Evolutionary conservation across 1,140 invertebrate species (phyloP).

Genomic region (Drosophila lowei): DNA sequence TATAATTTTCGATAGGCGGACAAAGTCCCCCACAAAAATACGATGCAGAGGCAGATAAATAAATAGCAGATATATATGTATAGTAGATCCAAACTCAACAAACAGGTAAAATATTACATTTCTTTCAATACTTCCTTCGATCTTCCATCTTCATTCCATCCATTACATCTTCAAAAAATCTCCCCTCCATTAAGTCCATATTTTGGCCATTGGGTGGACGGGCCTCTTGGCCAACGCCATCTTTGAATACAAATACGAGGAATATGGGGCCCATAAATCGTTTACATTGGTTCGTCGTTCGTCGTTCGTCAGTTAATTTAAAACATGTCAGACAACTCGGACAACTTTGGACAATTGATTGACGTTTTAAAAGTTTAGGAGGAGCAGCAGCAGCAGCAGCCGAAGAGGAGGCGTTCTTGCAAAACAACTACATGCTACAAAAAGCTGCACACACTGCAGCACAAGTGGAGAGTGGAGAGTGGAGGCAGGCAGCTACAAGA

Average conservation of each 20-base stretch:
- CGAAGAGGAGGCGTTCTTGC: slow-evolving; percentile 58
- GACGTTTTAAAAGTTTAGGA: slow-evolving; percentile 80
- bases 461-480: too few relatives aligned
- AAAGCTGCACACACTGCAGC: too few relatives aligned
- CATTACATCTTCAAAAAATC: too few relatives aligned
- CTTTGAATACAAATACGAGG: slow-evolving; percentile 43
- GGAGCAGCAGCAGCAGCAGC: slow-evolving; percentile 18
- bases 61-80: too few relatives aligned
- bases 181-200: neutral
- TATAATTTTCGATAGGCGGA: slow-evolving; percentile 46
- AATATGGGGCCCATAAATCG: slow-evolving; percentile 67
- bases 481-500: too few relatives aligned
- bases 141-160: too few relatives aligned
- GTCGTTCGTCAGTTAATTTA: slow-evolving; percentile 81
- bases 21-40: slow-evolving; percentile 16
- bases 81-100: too few relatives aligned
- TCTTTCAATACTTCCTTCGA: slow-evolving; percentile 14
- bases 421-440: slow-evolving; percentile 16
- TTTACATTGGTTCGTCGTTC: slow-evolving; percentile 75
- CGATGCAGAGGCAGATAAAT: slow-evolving; percentile 19
- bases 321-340: slow-evolving; percentile 81
- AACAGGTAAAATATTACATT: too few relatives aligned
- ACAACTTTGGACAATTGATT: slow-evolving; percentile 82
- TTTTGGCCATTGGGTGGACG: neutral
- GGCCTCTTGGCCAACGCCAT: slow-evolving; percentile 49